These are phyloP conservation scores for Gyrodactylus salaris DNA, from an alignment of 1,140 invertebrate genomes.

Conservation along the genomic window DNA sequence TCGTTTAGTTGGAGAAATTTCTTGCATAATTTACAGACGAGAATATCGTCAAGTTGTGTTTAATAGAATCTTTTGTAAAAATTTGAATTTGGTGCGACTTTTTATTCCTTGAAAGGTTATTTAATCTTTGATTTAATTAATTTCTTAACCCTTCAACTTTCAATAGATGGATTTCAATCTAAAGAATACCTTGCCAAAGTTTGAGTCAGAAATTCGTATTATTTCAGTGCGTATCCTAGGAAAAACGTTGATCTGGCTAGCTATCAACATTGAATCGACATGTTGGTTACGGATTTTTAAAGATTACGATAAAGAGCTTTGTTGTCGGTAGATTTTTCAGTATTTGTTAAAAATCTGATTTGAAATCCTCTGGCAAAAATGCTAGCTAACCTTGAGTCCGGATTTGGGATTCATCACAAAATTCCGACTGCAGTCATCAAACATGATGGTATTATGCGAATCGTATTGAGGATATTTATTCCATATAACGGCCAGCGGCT, in stretches of 20 bases:
- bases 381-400: background rate
- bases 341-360: background rate
- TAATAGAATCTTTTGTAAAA: background rate
- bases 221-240: background rate
- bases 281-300: background rate
- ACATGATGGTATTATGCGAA: slow-evolving; percentile 5
- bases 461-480: background rate
- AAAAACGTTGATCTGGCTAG: background rate
- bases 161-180: too few species aligned
- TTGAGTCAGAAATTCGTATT: background rate
- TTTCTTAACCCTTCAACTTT: too few species aligned
- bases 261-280: background rate
- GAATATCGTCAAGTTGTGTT: background rate
- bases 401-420: slow-evolving; percentile 3
- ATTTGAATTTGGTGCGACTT: background rate
- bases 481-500: slow-evolving; percentile 1
- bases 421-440: slow-evolving; percentile 1
- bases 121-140: too few species aligned
- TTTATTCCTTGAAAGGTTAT: background rate
- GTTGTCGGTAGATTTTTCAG: background rate
- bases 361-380: too few species aligned
- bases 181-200: too few species aligned
- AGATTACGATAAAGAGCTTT: background rate
- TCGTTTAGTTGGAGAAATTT: too few species aligned
- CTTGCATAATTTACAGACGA: too few species aligned